phyloP scores from a whole-genome alignment of 2,888 invertebrate genomes.

The Lasioglossum malachurum region DNA sequence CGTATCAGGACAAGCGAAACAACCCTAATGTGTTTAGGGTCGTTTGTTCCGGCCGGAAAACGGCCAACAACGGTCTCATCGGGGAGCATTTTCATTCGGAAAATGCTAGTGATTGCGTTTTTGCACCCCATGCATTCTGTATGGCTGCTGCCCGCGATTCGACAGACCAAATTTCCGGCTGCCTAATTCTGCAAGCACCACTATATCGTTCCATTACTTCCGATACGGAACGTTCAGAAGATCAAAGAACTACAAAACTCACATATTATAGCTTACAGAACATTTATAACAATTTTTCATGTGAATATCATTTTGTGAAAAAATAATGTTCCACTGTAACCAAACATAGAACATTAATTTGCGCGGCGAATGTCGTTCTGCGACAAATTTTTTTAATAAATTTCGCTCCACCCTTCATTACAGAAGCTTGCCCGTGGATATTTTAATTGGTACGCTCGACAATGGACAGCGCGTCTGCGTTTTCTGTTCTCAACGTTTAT shows the following conservation, averaged over 20 bases:
- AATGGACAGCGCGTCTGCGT: constrained; percentile 17
- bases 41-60: constrained; percentile 66
- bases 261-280: neutral
- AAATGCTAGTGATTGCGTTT: constrained; percentile 62
- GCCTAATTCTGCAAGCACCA: neutral
- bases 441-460: constrained; percentile 28
- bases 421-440: constrained; percentile 16
- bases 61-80: constrained; percentile 64
- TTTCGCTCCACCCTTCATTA: constrained; percentile 11
- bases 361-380: neutral
- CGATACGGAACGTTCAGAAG: neutral
- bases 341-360: constrained; percentile 1
- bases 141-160: neutral
- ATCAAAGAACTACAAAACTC: neutral
- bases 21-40: constrained; percentile 67
- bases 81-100: constrained; percentile 53
- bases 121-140: constrained; percentile 37
- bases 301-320: neutral
- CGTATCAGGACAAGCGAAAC: constrained; percentile 55
- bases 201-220: neutral
- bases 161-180: neutral
- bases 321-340: neutral
- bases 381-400: constrained; percentile 5
- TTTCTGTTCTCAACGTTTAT: constrained; percentile 19
- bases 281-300: neutral